Conservation (phyloP, 2,797 vertebrate genomes). For the Rhincodon typus region DNA sequence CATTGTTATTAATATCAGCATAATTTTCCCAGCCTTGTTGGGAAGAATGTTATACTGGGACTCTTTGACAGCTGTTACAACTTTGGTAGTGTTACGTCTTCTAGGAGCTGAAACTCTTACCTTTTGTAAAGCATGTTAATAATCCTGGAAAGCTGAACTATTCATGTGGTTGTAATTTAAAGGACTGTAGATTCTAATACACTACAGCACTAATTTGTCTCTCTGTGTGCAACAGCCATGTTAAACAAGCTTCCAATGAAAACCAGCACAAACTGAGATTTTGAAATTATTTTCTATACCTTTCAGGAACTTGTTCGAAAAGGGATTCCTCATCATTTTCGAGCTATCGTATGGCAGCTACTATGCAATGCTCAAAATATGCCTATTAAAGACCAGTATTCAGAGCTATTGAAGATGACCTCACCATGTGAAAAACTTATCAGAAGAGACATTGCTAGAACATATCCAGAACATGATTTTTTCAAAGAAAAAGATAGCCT, state of each 20-base stretch:
- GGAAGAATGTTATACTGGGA: neutral
- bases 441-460: slow-evolving; percentile 93
- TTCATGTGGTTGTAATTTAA: neutral
- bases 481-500: slow-evolving; percentile 97
- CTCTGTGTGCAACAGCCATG: neutral
- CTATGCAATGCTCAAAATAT: slow-evolving; percentile 88
- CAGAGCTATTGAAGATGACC: slow-evolving; percentile 94
- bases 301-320: slow-evolving; percentile 87
- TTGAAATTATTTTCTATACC: neutral
- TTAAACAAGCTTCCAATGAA: neutral
- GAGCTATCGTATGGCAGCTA: slow-evolving; percentile 97
- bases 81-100: neutral
- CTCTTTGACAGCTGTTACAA: neutral
- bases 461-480: slow-evolving; percentile 94
- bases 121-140: no score
- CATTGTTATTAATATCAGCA: neutral
- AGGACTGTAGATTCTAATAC: neutral
- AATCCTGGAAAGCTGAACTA: neutral
- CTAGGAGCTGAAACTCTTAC: neutral
- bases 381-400: slow-evolving; percentile 97
- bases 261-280: neutral
- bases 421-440: slow-evolving; percentile 95
- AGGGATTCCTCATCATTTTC: slow-evolving; percentile 95
- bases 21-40: neutral
- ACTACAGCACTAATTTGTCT: neutral